Evolutionary conservation across 1,140 invertebrate genomes (phyloP).

Genomic region (Octopus sinensis): DNA sequence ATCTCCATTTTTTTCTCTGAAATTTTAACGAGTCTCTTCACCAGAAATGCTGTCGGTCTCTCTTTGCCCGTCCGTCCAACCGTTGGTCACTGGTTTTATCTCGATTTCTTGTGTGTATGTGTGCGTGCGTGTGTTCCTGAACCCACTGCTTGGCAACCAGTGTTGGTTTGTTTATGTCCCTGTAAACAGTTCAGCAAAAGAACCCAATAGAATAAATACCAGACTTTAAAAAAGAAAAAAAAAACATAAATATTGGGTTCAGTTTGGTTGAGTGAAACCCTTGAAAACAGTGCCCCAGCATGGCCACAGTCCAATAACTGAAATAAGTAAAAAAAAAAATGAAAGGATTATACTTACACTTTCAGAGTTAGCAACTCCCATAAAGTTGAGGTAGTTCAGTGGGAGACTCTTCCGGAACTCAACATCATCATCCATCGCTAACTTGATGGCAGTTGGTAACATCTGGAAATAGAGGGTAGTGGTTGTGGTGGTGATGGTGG

Average conservation of each 20-base stretch:
- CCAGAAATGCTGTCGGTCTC: too few species aligned
- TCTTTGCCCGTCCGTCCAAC: too few species aligned
- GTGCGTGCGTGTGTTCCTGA: too few species aligned
- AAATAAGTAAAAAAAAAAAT: not conserved
- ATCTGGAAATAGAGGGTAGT: slow-evolving; percentile 54
- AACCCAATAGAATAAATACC: not conserved
- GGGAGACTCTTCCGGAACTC: slow-evolving; percentile 79
- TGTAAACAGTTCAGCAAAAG: not conserved
- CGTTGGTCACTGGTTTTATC: too few species aligned
- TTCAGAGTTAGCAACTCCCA: slow-evolving; percentile 69
- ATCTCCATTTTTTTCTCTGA: too few species aligned
- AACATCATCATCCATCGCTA: slow-evolving; percentile 69
- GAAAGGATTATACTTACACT: slow-evolving; percentile 34
- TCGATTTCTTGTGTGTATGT: too few species aligned
- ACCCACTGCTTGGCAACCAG: too few species aligned
- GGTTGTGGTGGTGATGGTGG: not conserved
- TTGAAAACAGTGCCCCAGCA: not conserved
- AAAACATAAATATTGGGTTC: not conserved
- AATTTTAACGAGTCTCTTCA: too few species aligned
- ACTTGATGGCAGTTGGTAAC: slow-evolving; percentile 73
- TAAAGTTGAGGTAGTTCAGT: slow-evolving; percentile 70
- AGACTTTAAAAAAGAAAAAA: not conserved
- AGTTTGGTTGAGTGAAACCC: not conserved
- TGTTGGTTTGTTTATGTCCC: not conserved
- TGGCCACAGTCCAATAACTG: not conserved